Evolutionary conservation across 1,140 invertebrate species (phyloP), one percentile per base, ranked within the genome.

Genomic region (Thaumatotibia leucotreta): DNA sequence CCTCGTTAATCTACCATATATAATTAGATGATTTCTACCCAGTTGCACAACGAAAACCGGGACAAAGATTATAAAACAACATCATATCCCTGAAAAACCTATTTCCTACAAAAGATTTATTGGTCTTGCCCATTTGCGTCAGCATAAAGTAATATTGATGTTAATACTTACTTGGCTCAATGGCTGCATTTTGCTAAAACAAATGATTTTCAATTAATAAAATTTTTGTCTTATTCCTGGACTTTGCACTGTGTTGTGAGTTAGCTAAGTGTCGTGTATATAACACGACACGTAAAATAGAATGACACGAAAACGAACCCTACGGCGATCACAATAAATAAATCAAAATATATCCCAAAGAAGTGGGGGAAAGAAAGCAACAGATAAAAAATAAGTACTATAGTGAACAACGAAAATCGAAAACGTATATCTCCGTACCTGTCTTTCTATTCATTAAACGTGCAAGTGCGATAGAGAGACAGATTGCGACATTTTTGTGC

Each of bases 171-270:
- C 63, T 27, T 64, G 39, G 10, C 33, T 64, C 1, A 64, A 23
- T 1, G 63, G 63, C 29, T 64, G 20, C 63, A 64, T 64, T 27
- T 45, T 64, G 20, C 1, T 64, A 24, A 32, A 17, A 33, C 1
- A 1, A 61, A 22, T 10, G 1, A 45, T 20, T 20, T 45, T 45
- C 39, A 45, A 45, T 45, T 20, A 45, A 45, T 20, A 14, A 45
- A 45, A 45, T 20, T 3, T 64, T 65, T 49, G 35, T 65, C 31
- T 75, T 72, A 71, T 76, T 73, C 79, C 73, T 79, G 75, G 75
- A 81, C 79, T 77, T 68, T 70, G 68, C 39, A 61, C 31, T 62
- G 14, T 32, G 24, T 27, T 58, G 14, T 27, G 52, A 17, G 1
- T 29, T 29, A n/a, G 52, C 52, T 27, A 58, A 58, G 52, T 27